Base-by-base conservation (phyloP, 2,888 invertebrate species). In the Lamellibrachia satsuma region DNA sequence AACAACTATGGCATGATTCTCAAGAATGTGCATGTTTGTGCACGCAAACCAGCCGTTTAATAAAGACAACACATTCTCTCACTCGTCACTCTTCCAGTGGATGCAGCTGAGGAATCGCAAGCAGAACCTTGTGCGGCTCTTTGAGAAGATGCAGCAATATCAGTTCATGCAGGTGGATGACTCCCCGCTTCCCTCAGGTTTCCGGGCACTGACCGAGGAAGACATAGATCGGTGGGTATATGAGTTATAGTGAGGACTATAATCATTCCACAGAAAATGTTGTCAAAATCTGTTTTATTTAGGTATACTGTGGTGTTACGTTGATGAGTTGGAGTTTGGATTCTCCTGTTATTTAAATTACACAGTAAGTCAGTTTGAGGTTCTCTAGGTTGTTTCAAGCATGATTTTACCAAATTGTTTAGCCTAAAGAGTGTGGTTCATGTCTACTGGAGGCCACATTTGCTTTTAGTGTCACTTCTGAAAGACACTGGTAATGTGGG, bases 81-180 rank as follows among this genome's bases (percentile, higher is more conserved):
- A 52, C 52, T 91, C 11, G 52, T 52, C 11, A 52, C 55, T 39
- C 92, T 51, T 75, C 60, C 93, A 96, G 96, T 96, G 96, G 96
- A 96, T 98, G 96, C 98, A 99, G 96, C 97, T 99, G 93, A 97
- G 98, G 94, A 97, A 97, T 22, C 97, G 99, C 2, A 99, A 99
- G 95, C 97, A 98, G 94, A 98, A 98, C 95, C 97, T 99, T 0
- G 96, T 98, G 11, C 97, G 97, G 55, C 97, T 99, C 22, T 98
- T 99, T 95, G 98, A 98, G 95, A 98, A 98, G 95, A 99, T 99
- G 99, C 97, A 98, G 52, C 97, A 98, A 90, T 99, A 98, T 96
- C 99, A 99, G 96, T 97, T 98, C 93, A 98, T 98, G 94, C 97
- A 98, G 22, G 98, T 98, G 94, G 97, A 98, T 95, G 98, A 99